Conservation (phyloP, 2,888 invertebrate genomes). For the Lagria hirta region DNA sequence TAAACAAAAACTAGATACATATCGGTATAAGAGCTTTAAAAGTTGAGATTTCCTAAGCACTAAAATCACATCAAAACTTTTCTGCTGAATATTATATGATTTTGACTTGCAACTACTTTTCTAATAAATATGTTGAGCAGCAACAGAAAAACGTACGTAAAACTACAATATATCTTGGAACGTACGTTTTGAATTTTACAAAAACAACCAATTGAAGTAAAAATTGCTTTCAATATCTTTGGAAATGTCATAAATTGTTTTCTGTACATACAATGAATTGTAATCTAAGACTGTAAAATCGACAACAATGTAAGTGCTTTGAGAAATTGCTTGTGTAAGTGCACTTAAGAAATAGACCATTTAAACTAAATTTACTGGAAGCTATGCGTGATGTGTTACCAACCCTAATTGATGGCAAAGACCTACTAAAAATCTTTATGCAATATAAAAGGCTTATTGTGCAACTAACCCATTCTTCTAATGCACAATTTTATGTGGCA, state of each 20-base stretch:
- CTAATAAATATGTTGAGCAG: conserved; percentile 16
- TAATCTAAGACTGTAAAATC: conserved; percentile 14
- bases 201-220: conserved; percentile 14
- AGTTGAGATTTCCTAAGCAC: conserved; percentile 27
- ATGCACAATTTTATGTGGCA: too few species aligned
- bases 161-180: conserved; percentile 6
- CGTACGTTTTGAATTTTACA: conserved; percentile 14
- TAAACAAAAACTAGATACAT: conserved; percentile 30
- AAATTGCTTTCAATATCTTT: conserved; percentile 10
- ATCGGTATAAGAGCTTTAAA: conserved; percentile 30
- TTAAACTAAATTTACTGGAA: conserved; percentile 16
- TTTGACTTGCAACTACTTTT: conserved; percentile 12
- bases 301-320: conserved; percentile 18
- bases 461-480: too few species aligned
- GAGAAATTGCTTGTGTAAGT: conserved; percentile 17
- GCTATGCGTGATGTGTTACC: conserved; percentile 19
- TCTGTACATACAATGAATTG: conserved; percentile 15
- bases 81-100: conserved; percentile 27
- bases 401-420: conserved; percentile 14
- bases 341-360: conserved; percentile 19
- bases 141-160: conserved; percentile 13
- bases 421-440: too few species aligned
- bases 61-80: conserved; percentile 28
- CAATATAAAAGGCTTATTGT: too few species aligned
- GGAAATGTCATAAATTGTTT: conserved; percentile 17